Conservation (phyloP, 2,888 invertebrate genomes). For the Phaedon cochleariae region DNA sequence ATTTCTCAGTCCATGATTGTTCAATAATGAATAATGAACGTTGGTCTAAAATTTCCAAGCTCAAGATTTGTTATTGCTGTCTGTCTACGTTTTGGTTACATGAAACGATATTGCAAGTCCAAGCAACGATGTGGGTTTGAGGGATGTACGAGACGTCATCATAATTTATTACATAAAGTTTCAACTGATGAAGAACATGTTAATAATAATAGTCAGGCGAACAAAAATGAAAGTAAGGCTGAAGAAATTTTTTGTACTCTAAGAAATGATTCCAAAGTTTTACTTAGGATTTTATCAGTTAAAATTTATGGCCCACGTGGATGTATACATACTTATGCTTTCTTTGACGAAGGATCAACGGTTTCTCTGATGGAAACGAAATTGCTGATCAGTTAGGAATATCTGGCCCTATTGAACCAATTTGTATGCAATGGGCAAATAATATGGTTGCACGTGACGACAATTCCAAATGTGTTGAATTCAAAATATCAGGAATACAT, state of each 20-base stretch:
- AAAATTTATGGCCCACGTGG: not conserved
- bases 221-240: no score
- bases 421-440: constrained; percentile 24
- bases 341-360: not conserved
- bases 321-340: not conserved
- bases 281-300: not conserved
- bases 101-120: not conserved
- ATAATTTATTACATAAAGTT: constrained; percentile 7
- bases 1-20: not conserved
- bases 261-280: not conserved
- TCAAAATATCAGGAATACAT: not conserved
- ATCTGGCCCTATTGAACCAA: not conserved
- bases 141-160: not conserved
- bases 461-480: not conserved
- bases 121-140: not conserved
- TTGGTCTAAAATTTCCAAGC: not conserved
- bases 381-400: not conserved
- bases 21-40: not conserved
- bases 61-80: not conserved
- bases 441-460: not conserved
- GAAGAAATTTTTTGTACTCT: no score
- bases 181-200: no score
- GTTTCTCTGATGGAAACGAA: not conserved
- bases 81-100: not conserved
- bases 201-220: no score